Conservation (phyloP, 2,888 invertebrate species). For the Seira ritae region DNA sequence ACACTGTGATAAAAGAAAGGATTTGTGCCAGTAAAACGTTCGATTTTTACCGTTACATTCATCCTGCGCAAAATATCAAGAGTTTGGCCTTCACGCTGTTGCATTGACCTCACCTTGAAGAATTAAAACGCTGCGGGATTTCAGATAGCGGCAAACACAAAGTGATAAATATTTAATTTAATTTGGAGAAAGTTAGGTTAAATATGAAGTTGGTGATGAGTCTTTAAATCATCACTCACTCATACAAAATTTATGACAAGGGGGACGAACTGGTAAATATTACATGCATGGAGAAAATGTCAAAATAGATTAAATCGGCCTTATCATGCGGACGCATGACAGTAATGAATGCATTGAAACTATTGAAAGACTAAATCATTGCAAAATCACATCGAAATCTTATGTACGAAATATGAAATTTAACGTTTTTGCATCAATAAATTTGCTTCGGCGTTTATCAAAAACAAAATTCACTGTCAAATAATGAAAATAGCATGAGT, state of each 20-base stretch:
- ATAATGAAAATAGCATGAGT: too few relatives aligned
- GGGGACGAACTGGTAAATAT: not conserved
- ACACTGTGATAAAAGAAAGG: too few relatives aligned
- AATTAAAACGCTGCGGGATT: not conserved
- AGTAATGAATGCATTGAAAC: constrained; percentile 36
- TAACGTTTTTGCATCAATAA: too few relatives aligned
- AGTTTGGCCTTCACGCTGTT: constrained; percentile 17
- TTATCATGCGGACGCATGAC: constrained; percentile 13
- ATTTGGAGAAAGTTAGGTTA: constrained; percentile 21
- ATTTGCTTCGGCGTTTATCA: too few relatives aligned
- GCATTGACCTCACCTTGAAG: not conserved
- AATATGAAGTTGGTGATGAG: too few relatives aligned
- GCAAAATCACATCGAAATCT: too few relatives aligned
- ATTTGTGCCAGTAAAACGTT: too few relatives aligned
- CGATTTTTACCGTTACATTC: not conserved
- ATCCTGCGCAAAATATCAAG: not conserved
- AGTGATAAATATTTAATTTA: not conserved
- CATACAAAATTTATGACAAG: not conserved
- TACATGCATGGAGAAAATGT: not conserved
- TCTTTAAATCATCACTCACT: too few relatives aligned
- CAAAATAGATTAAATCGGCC: too few relatives aligned
- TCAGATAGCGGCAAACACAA: not conserved
- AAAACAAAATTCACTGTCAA: too few relatives aligned
- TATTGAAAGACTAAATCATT: too few relatives aligned
- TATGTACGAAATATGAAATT: too few relatives aligned